Evolutionary conservation across 2,797 vertebrate species (phyloP).

Genomic region (Buceros bicornis): DNA sequence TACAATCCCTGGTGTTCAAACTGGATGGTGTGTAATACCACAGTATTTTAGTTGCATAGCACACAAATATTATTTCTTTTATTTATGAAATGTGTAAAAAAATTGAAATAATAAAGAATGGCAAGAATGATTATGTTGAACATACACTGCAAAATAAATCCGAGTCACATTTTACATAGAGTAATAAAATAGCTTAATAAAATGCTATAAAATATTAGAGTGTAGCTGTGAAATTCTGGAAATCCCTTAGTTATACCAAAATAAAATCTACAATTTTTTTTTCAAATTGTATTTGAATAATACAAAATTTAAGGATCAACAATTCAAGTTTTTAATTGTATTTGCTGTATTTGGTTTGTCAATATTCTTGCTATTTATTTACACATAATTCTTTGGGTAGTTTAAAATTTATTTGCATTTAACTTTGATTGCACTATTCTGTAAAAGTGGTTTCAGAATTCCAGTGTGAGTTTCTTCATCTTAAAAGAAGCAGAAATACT

Average conservation of each 20-base stretch:
- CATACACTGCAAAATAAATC: neutral
- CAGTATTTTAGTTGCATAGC: neutral
- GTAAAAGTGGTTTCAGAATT: neutral
- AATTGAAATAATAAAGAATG: neutral
- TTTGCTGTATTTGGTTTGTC: neutral
- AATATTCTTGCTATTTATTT: neutral
- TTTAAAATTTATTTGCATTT: neutral
- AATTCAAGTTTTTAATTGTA: neutral
- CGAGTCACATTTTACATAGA: neutral
- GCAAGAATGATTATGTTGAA: neutral
- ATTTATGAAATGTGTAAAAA: neutral
- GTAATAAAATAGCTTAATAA: neutral
- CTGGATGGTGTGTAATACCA: neutral
- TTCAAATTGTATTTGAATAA: neutral
- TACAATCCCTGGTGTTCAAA: neutral
- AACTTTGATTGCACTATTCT: neutral
- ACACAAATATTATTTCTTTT: neutral
- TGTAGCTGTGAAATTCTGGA: neutral
- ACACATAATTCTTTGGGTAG: neutral
- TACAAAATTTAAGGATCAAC: neutral
- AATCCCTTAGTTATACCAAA: neutral
- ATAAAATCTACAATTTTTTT: neutral
- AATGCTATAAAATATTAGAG: neutral
- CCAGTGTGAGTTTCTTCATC: neutral
- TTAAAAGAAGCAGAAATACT: neutral